Percentiles rank a stretch among this genome's conserved stretches.
phyloP scores from a whole-genome alignment of 2,113 vertebrate species.

The Seriola rivoliana region DNA sequence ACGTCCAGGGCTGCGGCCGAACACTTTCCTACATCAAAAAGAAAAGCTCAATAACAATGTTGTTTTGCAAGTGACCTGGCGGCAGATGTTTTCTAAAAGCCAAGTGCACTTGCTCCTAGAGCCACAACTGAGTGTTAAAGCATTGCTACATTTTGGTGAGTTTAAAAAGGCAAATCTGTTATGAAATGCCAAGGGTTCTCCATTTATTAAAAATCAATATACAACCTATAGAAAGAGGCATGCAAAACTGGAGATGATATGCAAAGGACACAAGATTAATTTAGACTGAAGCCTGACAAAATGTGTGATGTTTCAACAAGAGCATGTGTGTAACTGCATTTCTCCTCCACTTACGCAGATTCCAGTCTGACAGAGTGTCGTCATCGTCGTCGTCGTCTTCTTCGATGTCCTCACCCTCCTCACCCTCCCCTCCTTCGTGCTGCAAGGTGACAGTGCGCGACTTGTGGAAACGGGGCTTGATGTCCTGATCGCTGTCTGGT shows the following conservation, averaged over 20 bases:
- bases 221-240: not conserved
- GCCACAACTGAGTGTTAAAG: not conserved
- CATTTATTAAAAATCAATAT: not conserved
- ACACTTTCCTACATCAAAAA: conserved; percentile 88
- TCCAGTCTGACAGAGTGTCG: conserved; percentile 93
- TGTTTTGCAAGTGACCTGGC: not conserved
- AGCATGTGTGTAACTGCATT: not conserved
- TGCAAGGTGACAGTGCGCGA: conserved; percentile 94
- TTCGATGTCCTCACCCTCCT: conserved; percentile 89
- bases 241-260: not conserved
- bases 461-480: conserved; percentile 97
- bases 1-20: conserved; percentile 94
- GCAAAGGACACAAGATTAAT: not conserved
- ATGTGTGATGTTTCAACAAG: too few species aligned
- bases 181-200: not conserved
- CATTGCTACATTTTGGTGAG: not conserved
- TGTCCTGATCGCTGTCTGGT: conserved; percentile 96
- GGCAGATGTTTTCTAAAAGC: not conserved
- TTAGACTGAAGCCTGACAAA: not conserved
- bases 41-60: not conserved
- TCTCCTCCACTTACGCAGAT: conserved; percentile 87
- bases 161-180: too few species aligned
- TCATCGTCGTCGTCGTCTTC: conserved; percentile 93
- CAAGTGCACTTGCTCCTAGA: not conserved
- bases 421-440: conserved; percentile 90